These are phyloP conservation scores for Corydoras sp. DNA, from an alignment of 2,113 vertebrate genomes.

Conservation along the genomic window DNA sequence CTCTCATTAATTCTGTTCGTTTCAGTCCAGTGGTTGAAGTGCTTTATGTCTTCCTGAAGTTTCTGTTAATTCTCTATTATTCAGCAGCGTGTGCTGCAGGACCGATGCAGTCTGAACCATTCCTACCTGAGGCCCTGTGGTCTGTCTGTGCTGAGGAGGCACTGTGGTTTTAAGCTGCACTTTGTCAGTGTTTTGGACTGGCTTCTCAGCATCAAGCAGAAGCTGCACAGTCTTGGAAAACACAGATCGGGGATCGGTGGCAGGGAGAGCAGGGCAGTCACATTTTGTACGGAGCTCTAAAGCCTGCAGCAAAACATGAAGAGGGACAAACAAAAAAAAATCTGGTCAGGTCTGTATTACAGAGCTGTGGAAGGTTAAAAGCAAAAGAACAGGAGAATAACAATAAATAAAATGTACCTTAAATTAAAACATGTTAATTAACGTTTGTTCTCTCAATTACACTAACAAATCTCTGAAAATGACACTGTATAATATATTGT, in stretches of 20 bases:
- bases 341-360: neutral
- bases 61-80: conserved; percentile 11
- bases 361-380: neutral
- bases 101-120: conserved; percentile 6
- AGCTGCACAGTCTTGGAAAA: conserved; percentile 69
- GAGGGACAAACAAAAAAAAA: neutral
- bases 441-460: no score
- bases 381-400: neutral
- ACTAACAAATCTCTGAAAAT: no score
- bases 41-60: neutral
- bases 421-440: no score
- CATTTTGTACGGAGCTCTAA: conserved; percentile 82
- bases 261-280: conserved; percentile 78
- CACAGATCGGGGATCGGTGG: conserved; percentile 75
- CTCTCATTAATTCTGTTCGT: no score
- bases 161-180: conserved; percentile 16
- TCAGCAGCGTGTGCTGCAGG: conserved; percentile 25
- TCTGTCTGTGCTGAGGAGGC: neutral
- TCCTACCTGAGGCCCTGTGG: conserved; percentile 8
- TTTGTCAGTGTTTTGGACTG: conserved; percentile 37
- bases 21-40: no score
- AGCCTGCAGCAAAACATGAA: conserved; percentile 68
- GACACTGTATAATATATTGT: no score
- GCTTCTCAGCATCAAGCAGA: conserved; percentile 58
- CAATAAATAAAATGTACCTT: neutral